Evolutionary conservation across 1,140 invertebrate genomes (phyloP).

Genomic region (Aleiodes sp.): DNA sequence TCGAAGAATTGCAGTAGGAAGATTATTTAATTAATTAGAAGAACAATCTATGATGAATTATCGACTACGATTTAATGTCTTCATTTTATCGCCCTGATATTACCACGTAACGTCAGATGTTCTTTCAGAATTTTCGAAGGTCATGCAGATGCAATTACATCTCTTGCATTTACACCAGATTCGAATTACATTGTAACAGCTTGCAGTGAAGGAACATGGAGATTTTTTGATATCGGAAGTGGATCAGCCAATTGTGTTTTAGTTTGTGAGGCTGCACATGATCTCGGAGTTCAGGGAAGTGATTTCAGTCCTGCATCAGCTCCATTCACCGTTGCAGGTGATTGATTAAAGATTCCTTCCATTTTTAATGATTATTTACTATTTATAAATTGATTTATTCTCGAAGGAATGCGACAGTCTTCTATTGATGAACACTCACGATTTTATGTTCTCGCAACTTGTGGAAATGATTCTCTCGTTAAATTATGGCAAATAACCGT

Average conservation of each 20-base stretch:
- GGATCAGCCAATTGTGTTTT: constrained; percentile 42
- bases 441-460: constrained; percentile 72
- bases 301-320: constrained; percentile 70
- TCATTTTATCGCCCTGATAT: not conserved
- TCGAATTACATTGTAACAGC: constrained; percentile 72
- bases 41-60: constrained; percentile 45
- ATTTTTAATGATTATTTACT: no score
- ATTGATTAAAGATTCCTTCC: no score
- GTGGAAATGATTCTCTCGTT: constrained; percentile 77
- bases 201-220: constrained; percentile 72
- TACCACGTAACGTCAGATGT: not conserved
- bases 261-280: constrained; percentile 71
- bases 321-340: constrained; percentile 52
- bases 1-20: constrained; percentile 69
- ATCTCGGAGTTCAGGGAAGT: constrained; percentile 75
- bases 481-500: constrained; percentile 75
- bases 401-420: constrained; percentile 42
- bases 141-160: constrained; percentile 70
- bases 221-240: constrained; percentile 48
- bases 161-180: constrained; percentile 74
- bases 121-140: constrained; percentile 64
- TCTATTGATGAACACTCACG: constrained; percentile 43
- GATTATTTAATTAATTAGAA: constrained; percentile 40
- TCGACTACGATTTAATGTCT: not conserved
- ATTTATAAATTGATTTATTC: not conserved